Evolutionary conservation across 2,888 invertebrate species (phyloP).

Genomic region (Blastobasis lacticolella): DNA sequence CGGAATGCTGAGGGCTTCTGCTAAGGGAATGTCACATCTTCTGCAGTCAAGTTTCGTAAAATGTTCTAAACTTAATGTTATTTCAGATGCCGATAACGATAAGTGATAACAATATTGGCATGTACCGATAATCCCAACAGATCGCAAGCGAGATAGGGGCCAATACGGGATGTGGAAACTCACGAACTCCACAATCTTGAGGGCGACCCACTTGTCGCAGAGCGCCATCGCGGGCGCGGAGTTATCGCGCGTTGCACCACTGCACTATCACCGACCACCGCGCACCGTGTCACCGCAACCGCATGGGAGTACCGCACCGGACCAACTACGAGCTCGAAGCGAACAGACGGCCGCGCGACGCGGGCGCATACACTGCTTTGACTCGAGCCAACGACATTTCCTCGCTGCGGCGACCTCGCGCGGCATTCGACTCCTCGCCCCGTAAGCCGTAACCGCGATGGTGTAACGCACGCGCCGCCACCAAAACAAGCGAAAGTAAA

Average conservation of each 20-base stretch:
- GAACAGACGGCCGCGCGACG: slow-evolving; percentile 44
- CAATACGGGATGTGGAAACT: slow-evolving; percentile 24
- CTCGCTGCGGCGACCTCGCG: slow-evolving; percentile 31
- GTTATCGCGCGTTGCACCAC: slow-evolving; percentile 7
- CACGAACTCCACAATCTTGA: slow-evolving; percentile 71
- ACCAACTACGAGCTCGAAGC: not conserved
- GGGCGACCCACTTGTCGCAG: slow-evolving; percentile 72
- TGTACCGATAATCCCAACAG: too few species aligned
- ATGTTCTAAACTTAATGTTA: too few species aligned
- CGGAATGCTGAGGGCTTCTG: too few species aligned
- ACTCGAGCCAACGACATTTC: slow-evolving; percentile 28
- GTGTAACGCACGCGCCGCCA: slow-evolving; percentile 7
- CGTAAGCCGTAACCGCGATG: slow-evolving; percentile 1
- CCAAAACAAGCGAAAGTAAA: slow-evolving; percentile 7
- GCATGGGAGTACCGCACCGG: not conserved
- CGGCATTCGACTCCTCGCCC: slow-evolving; percentile 43
- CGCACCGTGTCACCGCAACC: not conserved
- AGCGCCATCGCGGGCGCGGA: slow-evolving; percentile 46
- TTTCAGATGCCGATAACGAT: too few species aligned
- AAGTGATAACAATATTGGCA: too few species aligned
- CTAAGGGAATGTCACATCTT: too few species aligned
- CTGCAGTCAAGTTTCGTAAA: too few species aligned
- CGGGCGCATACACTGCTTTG: slow-evolving; percentile 49
- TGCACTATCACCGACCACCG: slow-evolving; percentile 2
- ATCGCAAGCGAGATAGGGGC: too few species aligned